These are phyloP conservation scores for Raphicerus campestris DNA, from an alignment of 2,113 vertebrate species.

Conservation along the genomic window DNA sequence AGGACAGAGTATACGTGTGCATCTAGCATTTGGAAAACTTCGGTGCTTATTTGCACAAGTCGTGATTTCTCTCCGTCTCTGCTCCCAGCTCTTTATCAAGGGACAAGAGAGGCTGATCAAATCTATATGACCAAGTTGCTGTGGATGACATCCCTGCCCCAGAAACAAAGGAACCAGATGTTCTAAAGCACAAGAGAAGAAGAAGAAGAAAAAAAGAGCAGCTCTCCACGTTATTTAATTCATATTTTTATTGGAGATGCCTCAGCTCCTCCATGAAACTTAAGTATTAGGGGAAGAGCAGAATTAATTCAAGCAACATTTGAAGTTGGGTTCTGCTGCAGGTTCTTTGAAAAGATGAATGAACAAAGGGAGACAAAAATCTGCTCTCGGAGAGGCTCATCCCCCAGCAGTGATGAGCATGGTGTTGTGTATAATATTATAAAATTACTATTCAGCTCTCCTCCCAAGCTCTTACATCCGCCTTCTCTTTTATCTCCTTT, in stretches of 20 bases:
- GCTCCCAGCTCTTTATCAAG: neutral
- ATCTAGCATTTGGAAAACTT: neutral
- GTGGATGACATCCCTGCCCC: neutral
- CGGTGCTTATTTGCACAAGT: too few species aligned
- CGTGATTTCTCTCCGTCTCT: neutral
- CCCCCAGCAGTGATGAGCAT: fast-evolving
- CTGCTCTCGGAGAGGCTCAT: neutral
- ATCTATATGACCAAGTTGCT: neutral
- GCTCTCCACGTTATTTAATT: fast-evolving
- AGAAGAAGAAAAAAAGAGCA: neutral
- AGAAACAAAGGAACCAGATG: neutral
- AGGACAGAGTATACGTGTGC: neutral
- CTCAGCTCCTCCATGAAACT: neutral
- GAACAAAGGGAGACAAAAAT: neutral
- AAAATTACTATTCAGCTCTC: neutral
- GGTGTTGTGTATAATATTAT: too few species aligned
- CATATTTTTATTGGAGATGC: neutral
- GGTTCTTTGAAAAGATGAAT: neutral
- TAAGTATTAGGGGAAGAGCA: neutral
- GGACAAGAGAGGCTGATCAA: neutral
- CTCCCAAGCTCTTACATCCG: too few species aligned
- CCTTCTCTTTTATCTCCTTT: neutral
- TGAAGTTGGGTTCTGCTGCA: neutral
- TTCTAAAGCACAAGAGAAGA: neutral
- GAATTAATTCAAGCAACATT: neutral